Evolutionary conservation across 2,113 vertebrate species (phyloP).

Genomic region (Myiozetetes cayanensis): DNA sequence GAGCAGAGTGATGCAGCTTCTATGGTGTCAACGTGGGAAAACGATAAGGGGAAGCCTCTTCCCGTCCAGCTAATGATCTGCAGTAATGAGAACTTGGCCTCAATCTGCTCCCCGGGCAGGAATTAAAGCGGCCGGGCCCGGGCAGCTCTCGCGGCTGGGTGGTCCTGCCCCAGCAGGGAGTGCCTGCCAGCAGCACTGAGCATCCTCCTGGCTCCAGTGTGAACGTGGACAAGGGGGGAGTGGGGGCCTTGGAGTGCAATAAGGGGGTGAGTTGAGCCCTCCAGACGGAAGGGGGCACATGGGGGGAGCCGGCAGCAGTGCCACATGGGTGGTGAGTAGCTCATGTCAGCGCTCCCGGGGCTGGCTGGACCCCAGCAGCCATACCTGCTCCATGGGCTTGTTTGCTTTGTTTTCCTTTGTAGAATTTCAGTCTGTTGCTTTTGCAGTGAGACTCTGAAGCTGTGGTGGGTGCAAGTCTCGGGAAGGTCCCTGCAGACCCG

Average conservation of each 20-base stretch:
- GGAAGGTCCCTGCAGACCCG: not conserved
- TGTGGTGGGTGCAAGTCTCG: fast-evolving
- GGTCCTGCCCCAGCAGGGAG: not conserved
- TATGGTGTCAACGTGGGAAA: not conserved
- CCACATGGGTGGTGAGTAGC: not conserved
- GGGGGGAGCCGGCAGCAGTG: not conserved
- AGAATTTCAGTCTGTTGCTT: not conserved
- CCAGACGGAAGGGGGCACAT: not conserved
- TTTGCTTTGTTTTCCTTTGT: not conserved
- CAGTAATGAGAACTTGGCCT: constrained; percentile 29
- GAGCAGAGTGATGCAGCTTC: not conserved
- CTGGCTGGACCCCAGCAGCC: not conserved
- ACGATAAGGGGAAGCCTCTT: not conserved
- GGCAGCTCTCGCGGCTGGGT: not conserved
- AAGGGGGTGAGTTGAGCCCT: not conserved
- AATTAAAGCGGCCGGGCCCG: not conserved
- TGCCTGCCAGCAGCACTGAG: not conserved
- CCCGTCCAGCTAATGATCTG: not conserved
- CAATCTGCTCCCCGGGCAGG: not conserved
- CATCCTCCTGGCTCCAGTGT: not conserved
- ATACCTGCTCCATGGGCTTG: fast-evolving
- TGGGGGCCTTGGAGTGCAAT: fast-evolving
- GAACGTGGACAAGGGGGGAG: fast-evolving
- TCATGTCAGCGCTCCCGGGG: fast-evolving
- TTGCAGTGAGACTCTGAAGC: not conserved